A percentile compares a stretch with the other conserved stretches of the same genome.
phyloP scores from a whole-genome alignment of 2,113 vertebrate species.

The Cheirogaleus medius region DNA sequence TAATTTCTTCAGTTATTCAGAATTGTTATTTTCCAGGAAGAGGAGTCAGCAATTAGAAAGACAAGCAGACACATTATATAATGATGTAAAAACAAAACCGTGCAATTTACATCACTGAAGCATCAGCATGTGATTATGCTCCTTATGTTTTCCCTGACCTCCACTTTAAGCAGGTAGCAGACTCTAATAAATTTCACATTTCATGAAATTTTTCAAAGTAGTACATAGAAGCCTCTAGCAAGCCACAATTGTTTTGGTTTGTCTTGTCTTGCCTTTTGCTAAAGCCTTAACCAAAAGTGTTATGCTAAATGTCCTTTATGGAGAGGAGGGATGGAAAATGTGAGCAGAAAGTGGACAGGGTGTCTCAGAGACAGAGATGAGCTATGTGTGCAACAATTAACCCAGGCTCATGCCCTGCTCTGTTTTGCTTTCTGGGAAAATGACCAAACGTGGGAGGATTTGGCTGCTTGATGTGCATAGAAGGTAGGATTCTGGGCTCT shows the following conservation, averaged over 20 bases:
- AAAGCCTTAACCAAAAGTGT: not conserved
- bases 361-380: not conserved
- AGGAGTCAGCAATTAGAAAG: conserved; percentile 2
- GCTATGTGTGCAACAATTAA: accelerated
- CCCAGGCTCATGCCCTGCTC: not conserved
- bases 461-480: not conserved
- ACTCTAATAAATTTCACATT: not conserved
- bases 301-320: not conserved
- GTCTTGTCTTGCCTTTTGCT: not conserved
- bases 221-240: not conserved
- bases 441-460: not conserved
- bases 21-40: conserved; percentile 46
- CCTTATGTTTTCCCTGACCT: not conserved
- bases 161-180: not conserved
- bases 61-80: not conserved
- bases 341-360: not conserved
- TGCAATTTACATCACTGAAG: not conserved
- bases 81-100: not conserved
- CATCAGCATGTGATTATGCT: not conserved
- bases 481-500: not conserved
- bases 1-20: conserved; percentile 37
- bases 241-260: not conserved
- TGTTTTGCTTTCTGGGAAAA: not conserved
- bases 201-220: not conserved
- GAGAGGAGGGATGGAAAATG: not conserved